Conservation (phyloP, 2,888 invertebrate genomes). For the Tenthredo amoena region DNA sequence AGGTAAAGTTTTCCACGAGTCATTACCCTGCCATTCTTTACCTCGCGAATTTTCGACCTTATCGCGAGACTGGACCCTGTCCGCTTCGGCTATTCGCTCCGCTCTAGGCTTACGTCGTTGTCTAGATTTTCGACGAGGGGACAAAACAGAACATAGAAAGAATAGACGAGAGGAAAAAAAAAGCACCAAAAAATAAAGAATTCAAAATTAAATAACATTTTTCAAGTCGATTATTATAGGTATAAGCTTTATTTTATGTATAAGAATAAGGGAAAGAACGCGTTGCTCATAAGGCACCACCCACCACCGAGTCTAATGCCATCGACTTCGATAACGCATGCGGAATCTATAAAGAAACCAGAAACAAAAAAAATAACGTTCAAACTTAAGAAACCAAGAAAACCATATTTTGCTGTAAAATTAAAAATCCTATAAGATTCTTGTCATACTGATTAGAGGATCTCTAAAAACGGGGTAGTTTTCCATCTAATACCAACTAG, state of each 20-base stretch:
- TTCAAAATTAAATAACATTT: neutral
- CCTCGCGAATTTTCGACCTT: slow-evolving; percentile 59
- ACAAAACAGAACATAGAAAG: slow-evolving; percentile 66
- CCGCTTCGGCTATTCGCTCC: slow-evolving; percentile 59
- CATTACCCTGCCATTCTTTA: slow-evolving; percentile 73
- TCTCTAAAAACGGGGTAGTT: neutral
- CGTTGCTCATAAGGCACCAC: slow-evolving; percentile 62
- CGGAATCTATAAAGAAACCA: slow-evolving; percentile 78
- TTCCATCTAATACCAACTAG: neutral
- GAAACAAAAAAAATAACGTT: slow-evolving; percentile 70
- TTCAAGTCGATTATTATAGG: neutral
- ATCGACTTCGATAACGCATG: slow-evolving; percentile 78
- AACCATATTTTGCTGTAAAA: neutral
- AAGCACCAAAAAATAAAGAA: slow-evolving; percentile 55
- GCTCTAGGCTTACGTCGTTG: slow-evolving; percentile 74
- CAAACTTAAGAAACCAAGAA: slow-evolving; percentile 27
- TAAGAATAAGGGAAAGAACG: neutral
- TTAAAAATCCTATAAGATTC: neutral
- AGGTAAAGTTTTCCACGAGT: slow-evolving; percentile 75
- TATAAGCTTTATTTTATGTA: neutral
- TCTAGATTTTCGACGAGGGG: slow-evolving; percentile 71
- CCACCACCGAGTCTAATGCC: slow-evolving; percentile 77
- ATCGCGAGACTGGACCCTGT: slow-evolving; percentile 59
- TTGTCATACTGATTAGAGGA: neutral
- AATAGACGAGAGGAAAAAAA: slow-evolving; percentile 61